Percentiles rank a stretch among this genome's conserved stretches.
Evolutionary conservation across 2,888 invertebrate species (phyloP).

Genomic region (Brachynemurus nebulosus): DNA sequence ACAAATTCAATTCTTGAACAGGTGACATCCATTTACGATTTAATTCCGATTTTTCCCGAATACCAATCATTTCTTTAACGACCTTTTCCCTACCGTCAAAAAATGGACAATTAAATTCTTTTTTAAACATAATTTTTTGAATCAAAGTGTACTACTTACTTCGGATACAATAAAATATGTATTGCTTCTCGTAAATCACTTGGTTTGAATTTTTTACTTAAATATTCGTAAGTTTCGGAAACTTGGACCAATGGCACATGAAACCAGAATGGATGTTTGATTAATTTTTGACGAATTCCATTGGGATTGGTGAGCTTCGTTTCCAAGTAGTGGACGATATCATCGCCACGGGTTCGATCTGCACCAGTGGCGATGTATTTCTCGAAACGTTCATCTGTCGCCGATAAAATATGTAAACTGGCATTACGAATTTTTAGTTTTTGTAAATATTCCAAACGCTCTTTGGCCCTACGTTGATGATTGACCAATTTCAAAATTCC

Average conservation of each 20-base stretch:
- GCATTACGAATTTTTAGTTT: constrained; percentile 34
- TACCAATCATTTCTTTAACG: neutral
- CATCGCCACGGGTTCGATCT: constrained; percentile 35
- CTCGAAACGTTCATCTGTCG: constrained; percentile 11
- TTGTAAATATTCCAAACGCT: constrained; percentile 37
- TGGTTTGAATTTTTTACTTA: constrained; percentile 37
- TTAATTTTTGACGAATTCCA: constrained; percentile 30
- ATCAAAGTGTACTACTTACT: too few relatives aligned
- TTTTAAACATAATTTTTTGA: too few relatives aligned
- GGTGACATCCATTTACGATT: constrained; percentile 19
- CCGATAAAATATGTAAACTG: constrained; percentile 34
- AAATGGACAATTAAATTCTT: too few relatives aligned
- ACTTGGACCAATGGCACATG: constrained; percentile 44
- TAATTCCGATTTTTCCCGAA: constrained; percentile 15
- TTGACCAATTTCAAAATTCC: constrained; percentile 38
- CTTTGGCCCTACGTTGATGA: constrained; percentile 33
- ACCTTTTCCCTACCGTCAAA: constrained; percentile 24
- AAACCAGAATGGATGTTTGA: constrained; percentile 48
- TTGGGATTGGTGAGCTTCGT: constrained; percentile 26
- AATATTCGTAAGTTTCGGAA: constrained; percentile 40
- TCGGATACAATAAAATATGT: constrained; percentile 52
- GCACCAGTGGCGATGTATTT: constrained; percentile 32
- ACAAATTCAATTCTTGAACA: constrained; percentile 44
- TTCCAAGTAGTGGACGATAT: constrained; percentile 31
- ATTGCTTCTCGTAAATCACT: constrained; percentile 44